Evolutionary conservation across 2,113 vertebrate species (phyloP).

Genomic region (Nothoprocta perdicaria): DNA sequence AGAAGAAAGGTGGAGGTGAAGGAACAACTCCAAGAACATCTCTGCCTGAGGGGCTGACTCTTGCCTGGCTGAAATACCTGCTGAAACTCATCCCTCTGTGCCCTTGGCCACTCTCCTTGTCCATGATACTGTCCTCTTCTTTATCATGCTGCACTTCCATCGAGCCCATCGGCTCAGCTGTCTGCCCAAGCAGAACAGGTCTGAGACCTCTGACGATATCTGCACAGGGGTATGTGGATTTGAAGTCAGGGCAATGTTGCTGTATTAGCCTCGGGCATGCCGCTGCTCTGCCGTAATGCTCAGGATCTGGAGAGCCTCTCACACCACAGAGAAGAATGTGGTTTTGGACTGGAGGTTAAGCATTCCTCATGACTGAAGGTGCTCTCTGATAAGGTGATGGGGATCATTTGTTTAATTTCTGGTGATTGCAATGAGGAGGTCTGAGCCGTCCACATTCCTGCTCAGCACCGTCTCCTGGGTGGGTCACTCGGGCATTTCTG

Average conservation of each 20-base stretch:
- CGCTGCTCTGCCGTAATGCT: neutral
- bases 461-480: neutral
- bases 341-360: neutral
- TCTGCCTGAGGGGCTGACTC: rapidly evolving
- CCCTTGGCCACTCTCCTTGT: neutral
- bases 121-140: neutral
- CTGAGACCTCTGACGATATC: neutral
- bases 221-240: neutral
- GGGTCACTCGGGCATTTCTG: neutral
- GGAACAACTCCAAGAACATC: neutral
- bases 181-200: rapidly evolving
- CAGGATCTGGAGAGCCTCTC: rapidly evolving
- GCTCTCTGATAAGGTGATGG: neutral
- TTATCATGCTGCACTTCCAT: neutral
- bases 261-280: neutral
- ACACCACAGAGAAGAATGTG: rapidly evolving
- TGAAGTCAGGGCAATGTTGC: rapidly evolving
- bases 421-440: neutral
- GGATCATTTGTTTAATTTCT: neutral
- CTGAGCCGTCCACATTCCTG: neutral
- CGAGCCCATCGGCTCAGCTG: rapidly evolving
- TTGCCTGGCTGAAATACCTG: neutral
- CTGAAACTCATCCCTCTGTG: neutral
- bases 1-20: no score
- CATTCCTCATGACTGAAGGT: neutral